Conservation (phyloP, 2,113 vertebrate species). For the Xenus cinereus region DNA sequence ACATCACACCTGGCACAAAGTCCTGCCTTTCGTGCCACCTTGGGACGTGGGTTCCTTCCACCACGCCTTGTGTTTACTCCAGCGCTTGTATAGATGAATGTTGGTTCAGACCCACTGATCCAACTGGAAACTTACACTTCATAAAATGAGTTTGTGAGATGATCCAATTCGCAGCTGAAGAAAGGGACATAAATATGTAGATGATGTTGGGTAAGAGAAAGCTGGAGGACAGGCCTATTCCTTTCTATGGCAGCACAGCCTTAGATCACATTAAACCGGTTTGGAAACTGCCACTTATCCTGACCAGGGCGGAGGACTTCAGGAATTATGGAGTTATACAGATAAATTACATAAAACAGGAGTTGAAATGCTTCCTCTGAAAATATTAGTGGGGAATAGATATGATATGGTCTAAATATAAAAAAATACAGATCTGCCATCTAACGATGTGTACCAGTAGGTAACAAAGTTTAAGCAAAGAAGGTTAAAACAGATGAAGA, state of each 20-base stretch:
- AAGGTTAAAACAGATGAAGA: not conserved
- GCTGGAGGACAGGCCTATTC: not conserved
- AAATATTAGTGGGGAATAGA: not conserved
- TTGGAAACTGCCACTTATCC: not conserved
- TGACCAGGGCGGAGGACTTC: not conserved
- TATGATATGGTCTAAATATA: not conserved
- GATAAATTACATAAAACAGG: not conserved
- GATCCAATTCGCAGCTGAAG: not conserved
- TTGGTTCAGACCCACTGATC: not conserved
- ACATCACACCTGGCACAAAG: not conserved
- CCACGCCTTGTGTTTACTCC: not conserved
- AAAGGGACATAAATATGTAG: not conserved
- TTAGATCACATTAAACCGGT: not conserved
- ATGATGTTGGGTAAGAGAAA: not conserved
- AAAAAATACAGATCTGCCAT: not conserved
- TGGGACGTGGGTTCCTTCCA: not conserved
- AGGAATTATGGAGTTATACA: not conserved
- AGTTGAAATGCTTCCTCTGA: not conserved
- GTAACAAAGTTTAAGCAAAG: not conserved
- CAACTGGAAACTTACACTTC: not conserved
- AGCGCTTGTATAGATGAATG: rapidly evolving
- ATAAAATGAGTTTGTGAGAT: not conserved
- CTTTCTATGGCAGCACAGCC: not conserved
- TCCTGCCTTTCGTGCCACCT: not conserved
- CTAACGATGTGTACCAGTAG: not conserved